Evolutionary conservation across 2,113 vertebrate genomes (phyloP).

Genomic region (Tragelaphus scriptus): DNA sequence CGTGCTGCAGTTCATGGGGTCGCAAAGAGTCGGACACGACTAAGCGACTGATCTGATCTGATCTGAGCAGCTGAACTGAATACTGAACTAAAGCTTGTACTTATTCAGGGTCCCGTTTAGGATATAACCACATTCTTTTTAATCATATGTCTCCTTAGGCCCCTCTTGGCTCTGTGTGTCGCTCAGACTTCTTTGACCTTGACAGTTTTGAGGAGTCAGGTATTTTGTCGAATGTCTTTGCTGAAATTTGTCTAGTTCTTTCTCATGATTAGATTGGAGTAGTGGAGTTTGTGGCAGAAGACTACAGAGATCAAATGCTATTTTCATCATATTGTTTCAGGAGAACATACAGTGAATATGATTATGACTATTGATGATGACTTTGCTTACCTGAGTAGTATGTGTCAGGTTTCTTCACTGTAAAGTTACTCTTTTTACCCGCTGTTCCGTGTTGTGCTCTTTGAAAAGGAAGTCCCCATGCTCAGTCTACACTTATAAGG

Average conservation of each 20-base stretch:
- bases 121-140: background rate
- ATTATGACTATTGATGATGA: background rate
- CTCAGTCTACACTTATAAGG: background rate
- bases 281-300: background rate
- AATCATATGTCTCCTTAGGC: background rate
- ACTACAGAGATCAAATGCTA: background rate
- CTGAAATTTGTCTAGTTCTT: background rate
- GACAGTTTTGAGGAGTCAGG: background rate
- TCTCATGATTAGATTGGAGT: background rate
- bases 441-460: background rate
- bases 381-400: background rate
- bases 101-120: background rate
- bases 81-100: too few relatives aligned
- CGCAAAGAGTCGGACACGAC: background rate
- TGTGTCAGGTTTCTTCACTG: background rate
- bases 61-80: background rate
- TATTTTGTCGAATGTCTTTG: background rate
- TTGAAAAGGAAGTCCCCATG: background rate
- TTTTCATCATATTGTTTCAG: background rate
- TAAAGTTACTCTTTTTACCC: background rate
- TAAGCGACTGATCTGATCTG: too few relatives aligned
- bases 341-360: background rate
- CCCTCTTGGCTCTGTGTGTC: background rate
- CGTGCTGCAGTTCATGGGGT: rapidly evolving
- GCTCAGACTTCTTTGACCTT: background rate